phyloP scores from a whole-genome alignment of 2,113 vertebrate genomes.

The Lathamus discolor region DNA sequence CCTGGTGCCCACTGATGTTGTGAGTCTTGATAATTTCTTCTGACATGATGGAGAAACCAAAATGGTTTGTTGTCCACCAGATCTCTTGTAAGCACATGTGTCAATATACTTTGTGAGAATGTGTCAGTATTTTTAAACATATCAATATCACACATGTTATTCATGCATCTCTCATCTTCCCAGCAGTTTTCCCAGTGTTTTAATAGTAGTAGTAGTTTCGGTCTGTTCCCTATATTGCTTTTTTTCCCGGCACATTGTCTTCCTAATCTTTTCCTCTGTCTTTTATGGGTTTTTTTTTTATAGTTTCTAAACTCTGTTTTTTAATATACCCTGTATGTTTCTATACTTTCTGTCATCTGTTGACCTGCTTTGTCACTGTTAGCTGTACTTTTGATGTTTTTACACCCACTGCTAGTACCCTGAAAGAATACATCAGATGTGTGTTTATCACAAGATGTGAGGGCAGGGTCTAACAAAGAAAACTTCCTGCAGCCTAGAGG shows the following conservation, averaged over 20 bases:
- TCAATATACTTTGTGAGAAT: not conserved
- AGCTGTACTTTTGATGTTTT: not conserved
- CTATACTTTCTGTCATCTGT: not conserved
- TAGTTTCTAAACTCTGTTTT: not conserved
- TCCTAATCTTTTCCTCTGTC: not conserved
- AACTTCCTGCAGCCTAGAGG: not conserved
- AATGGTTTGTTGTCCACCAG: not conserved
- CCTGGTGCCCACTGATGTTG: not conserved
- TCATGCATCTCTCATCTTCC: not conserved
- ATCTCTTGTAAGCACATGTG: not conserved
- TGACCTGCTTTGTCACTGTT: not conserved
- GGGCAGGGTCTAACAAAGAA: not conserved
- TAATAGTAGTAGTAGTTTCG: not conserved
- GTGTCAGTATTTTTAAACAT: not conserved
- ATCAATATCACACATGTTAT: not conserved
- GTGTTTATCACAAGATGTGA: not conserved
- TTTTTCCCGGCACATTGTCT: fast-evolving
- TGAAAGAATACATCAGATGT: not conserved
- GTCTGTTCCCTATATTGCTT: not conserved
- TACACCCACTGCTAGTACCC: not conserved
- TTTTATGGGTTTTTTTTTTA: not conserved
- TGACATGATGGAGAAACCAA: not conserved
- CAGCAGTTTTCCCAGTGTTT: not conserved
- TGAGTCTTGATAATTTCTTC: not conserved
- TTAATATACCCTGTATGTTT: not conserved